A percentile compares a stretch with the other conserved stretches of the same genome.
Conservation (phyloP, 2,113 vertebrate species). For the Pristiophorus japonicus region DNA sequence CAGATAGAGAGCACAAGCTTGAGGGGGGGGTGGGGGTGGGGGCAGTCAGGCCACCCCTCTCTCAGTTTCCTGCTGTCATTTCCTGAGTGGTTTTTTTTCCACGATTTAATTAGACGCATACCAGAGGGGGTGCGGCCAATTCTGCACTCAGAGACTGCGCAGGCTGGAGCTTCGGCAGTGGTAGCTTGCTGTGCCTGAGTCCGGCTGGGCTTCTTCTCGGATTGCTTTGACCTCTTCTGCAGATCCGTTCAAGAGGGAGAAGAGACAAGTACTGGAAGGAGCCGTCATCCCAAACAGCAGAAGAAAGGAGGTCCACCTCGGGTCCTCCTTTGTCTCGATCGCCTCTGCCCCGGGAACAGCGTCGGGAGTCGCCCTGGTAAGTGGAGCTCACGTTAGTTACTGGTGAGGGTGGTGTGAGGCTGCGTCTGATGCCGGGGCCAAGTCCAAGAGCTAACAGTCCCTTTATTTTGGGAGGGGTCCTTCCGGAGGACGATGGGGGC, state of each 20-base stretch:
- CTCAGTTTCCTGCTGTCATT: constrained; percentile 4
- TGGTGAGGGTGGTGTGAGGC: not conserved
- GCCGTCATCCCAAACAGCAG: not conserved
- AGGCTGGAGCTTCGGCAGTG: not conserved
- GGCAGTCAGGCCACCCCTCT: not conserved
- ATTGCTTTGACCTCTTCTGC: not conserved
- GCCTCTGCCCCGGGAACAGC: not conserved
- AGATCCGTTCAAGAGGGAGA: not conserved
- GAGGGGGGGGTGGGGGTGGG: too few species aligned
- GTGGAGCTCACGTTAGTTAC: not conserved
- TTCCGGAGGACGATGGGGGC: too few species aligned
- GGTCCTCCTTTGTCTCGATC: not conserved
- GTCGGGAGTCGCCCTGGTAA: not conserved
- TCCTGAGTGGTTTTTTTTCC: not conserved
- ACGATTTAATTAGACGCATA: constrained; percentile 25
- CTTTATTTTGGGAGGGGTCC: not conserved
- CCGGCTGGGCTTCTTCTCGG: not conserved
- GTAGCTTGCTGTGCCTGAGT: not conserved
- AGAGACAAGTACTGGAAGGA: too few species aligned
- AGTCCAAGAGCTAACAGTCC: not conserved
- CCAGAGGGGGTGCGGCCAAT: not conserved
- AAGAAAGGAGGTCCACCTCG: not conserved
- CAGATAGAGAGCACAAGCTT: not conserved
- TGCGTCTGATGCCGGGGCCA: not conserved
- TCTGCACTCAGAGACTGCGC: not conserved